Base-by-base conservation (phyloP, 2,888 invertebrate genomes). In the Tethea ocularis region DNA sequence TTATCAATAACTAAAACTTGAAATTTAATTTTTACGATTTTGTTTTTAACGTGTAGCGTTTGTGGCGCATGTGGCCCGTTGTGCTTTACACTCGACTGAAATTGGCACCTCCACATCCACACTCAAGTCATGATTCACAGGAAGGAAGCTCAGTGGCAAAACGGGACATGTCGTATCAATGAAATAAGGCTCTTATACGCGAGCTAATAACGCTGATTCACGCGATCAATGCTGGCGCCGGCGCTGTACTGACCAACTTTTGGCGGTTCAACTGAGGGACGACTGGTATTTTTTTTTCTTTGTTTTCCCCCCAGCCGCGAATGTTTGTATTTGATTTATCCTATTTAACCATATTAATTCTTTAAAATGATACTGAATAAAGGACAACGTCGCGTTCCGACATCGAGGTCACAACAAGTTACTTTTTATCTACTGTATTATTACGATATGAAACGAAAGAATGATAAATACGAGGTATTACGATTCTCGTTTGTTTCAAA, bases 51-150 rank as follows among this genome's bases (percentile, higher is more conserved):
- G 77, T 66, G 68, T 69, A 74, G 71, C 77, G 76, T 72, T 71
- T 71, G 72, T 71, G 66, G 72, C 76, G 73, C 81, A 75, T 81
- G 76, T 75, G 82, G 78, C 77, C 75, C 74, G 71, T 77, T 77
- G 78, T 75, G 80, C 73, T 77, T 78, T 71, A 76, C 78, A 77
- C 78, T 77, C 78, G 75, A 87, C 86, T 87, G 87, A 81, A 84
- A 84, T 80, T 78, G 82, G 79, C 80, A 75, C 75, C 76, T 71
- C 75, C 75, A 72, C 72, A 77, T 77, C 74, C 71, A 72, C 81
- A 75, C 78, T 81, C 80, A 75, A 77, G 74, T 76, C 78, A 83
- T 91, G 91, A 91, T 85, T 92, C 91, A 91, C 88, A 88, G 90
- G 88, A 88, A 86, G 88, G 82, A 83, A 79, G 72, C 78, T 69